Evolutionary conservation across 1,140 invertebrate genomes (phyloP).

Genomic region (Pachypeltis micranthus): DNA sequence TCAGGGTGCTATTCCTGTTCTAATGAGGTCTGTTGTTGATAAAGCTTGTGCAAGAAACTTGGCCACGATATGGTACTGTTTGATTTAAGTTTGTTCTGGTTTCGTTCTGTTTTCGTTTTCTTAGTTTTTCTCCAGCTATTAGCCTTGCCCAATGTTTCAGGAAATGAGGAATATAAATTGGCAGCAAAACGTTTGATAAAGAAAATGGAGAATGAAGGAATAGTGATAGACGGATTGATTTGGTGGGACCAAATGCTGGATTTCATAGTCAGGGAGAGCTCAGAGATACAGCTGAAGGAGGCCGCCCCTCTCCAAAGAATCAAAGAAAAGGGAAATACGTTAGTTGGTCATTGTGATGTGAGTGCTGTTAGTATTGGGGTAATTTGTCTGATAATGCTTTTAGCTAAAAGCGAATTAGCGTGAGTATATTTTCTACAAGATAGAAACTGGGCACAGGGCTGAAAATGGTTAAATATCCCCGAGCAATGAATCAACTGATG

Average conservation of each 20-base stretch:
- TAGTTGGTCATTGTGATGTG: not conserved
- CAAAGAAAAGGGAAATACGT: not conserved
- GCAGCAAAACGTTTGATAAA: not conserved
- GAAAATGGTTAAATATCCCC: not conserved
- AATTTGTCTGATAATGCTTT: not conserved
- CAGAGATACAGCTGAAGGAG: not conserved
- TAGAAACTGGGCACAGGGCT: not conserved
- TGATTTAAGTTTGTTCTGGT: too few relatives aligned
- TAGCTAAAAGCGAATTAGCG: not conserved
- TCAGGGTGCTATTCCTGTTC: too few relatives aligned
- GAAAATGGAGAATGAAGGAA: not conserved
- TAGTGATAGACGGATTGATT: not conserved
- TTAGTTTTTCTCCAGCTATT: too few relatives aligned
- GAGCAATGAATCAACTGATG: not conserved
- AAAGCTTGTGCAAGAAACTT: too few relatives aligned
- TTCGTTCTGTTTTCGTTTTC: too few relatives aligned
- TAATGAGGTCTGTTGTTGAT: too few relatives aligned
- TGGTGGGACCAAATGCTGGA: not conserved
- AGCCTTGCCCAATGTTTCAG: too few relatives aligned
- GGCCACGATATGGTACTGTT: too few relatives aligned
- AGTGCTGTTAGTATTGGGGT: not conserved
- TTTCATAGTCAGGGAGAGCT: not conserved
- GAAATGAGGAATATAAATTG: not conserved
- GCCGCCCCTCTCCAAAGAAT: not conserved
- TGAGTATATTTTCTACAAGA: not conserved